These are phyloP conservation scores for Diprion similis DNA, from an alignment of 1,140 invertebrate species.

Conservation along the genomic window DNA sequence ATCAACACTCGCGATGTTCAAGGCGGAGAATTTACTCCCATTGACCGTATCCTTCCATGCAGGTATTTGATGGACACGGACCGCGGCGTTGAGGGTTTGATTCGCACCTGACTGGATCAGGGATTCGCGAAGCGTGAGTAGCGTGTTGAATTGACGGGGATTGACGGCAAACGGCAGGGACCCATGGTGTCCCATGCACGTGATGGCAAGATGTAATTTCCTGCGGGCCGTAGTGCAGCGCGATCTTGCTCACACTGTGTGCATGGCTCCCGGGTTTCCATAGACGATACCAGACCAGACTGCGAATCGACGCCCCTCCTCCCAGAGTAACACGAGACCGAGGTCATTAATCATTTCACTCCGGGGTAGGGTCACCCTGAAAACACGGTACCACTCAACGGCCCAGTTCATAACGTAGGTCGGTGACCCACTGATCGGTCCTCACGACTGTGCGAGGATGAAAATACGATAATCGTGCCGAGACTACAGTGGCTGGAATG, in stretches of 20 bases:
- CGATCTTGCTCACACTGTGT: background rate
- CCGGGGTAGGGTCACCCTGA: constrained; percentile 46
- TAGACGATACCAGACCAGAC: background rate
- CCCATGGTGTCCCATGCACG: background rate
- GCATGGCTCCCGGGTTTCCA: background rate
- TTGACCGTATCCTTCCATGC: no score
- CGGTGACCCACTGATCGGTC: constrained; percentile 33
- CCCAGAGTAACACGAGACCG: constrained; percentile 39
- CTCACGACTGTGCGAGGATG: no score
- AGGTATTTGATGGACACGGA: no score
- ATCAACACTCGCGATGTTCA: no score
- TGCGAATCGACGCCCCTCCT: constrained; percentile 47
- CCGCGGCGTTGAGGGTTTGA: no score
- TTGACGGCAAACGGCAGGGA: no score
- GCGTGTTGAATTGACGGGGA: no score
- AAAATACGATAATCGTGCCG: no score
- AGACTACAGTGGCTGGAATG: no score
- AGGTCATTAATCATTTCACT: constrained; percentile 47
- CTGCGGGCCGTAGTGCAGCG: background rate
- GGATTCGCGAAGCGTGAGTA: no score
- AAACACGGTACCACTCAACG: constrained; percentile 37
- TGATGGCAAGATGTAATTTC: constrained; percentile 14
- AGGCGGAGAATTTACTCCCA: no score
- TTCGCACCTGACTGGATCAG: no score
- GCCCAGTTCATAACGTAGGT: constrained; percentile 37